Percentiles rank a stretch among this genome's conserved stretches.
Evolutionary conservation across 2,797 vertebrate genomes (phyloP).

Genomic region (Poeciliopsis turneri): DNA sequence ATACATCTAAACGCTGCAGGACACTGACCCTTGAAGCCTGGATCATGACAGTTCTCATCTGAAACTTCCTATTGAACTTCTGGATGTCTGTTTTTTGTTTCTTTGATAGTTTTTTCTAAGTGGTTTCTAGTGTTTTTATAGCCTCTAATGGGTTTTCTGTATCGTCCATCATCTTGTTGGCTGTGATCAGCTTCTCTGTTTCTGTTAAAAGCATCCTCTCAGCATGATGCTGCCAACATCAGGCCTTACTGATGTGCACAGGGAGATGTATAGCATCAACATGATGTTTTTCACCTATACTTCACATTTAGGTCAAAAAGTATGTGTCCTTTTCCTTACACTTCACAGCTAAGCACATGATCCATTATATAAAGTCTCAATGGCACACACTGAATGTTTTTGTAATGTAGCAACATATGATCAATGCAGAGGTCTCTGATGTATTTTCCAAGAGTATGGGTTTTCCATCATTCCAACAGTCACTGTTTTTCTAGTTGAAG

Average conservation of each 20-base stretch:
- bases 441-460: neutral
- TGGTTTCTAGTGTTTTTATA: neutral
- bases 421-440: neutral
- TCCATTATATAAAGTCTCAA: neutral
- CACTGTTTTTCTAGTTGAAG: neutral
- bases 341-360: neutral
- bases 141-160: neutral
- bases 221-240: neutral
- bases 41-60: neutral
- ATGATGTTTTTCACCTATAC: neutral
- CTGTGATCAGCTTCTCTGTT: neutral
- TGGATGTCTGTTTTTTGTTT: neutral
- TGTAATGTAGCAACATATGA: neutral
- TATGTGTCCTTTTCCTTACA: neutral
- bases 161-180: neutral
- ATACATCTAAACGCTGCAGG: neutral
- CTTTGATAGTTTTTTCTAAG: neutral
- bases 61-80: neutral
- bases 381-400: neutral
- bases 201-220: neutral
- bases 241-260: neutral
- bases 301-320: neutral
- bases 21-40: neutral
- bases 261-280: neutral
- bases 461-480: neutral